These are phyloP conservation scores for Malurus cyaneus DNA, from an alignment of 2,113 vertebrate genomes.

Conservation along the genomic window DNA sequence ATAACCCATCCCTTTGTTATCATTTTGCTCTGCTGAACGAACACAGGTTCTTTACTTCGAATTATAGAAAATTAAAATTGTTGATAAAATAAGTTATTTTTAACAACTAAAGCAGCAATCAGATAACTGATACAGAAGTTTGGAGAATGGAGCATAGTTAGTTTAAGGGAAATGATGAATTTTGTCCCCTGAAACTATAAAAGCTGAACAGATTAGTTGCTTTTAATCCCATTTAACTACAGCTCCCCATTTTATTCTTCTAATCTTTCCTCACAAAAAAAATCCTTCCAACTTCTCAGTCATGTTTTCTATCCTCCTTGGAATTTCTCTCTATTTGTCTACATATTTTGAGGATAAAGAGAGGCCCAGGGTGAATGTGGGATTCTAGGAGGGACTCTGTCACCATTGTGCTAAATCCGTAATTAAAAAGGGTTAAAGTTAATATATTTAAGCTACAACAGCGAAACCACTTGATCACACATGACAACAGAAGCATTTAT, in stretches of 20 bases:
- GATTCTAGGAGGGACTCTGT: not conserved
- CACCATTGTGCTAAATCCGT: constrained; percentile 42
- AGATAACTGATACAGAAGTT: not conserved
- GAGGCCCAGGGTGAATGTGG: constrained; percentile 5
- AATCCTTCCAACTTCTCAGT: constrained; percentile 50
- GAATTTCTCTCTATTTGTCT: constrained; percentile 51
- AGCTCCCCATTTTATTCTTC: constrained; percentile 24
- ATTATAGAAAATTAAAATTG: not conserved
- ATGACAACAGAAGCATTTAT: constrained; percentile 62
- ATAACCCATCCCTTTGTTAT: constrained; percentile 33
- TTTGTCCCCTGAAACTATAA: not conserved
- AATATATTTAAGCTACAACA: constrained; percentile 58
- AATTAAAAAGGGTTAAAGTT: constrained; percentile 65
- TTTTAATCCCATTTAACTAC: constrained; percentile 53
- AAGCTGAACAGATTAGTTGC: not conserved
- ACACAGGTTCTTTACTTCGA: not conserved
- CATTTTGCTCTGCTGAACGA: not conserved
- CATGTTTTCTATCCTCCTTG: constrained; percentile 57
- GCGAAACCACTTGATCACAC: constrained; percentile 48
- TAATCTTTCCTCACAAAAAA: constrained; percentile 50
- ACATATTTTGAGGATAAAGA: constrained; percentile 59
- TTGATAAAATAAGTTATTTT: not conserved
- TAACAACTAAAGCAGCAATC: not conserved
- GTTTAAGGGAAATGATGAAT: not conserved
- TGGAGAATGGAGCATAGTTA: not conserved